Evolutionary conservation across 2,113 vertebrate species (phyloP).

Genomic region (Centropus bengalensis): DNA sequence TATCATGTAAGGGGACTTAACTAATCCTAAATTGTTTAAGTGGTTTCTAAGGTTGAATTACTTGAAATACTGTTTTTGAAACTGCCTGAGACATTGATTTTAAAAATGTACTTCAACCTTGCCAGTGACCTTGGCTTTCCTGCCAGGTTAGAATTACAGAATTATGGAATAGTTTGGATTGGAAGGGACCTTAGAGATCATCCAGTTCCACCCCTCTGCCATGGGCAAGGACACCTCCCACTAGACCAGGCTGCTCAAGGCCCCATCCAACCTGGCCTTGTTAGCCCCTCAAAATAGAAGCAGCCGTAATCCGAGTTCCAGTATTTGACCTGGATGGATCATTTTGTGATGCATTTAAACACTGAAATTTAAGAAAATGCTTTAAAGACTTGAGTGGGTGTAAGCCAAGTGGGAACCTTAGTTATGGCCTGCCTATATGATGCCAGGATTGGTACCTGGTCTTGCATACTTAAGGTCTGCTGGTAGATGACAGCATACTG

Average conservation of each 20-base stretch:
- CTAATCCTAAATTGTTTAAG: background rate
- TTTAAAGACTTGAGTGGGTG: background rate
- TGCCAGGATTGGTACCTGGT: background rate
- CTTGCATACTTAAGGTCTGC: background rate
- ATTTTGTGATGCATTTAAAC: background rate
- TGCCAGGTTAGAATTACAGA: background rate
- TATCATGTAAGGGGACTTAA: background rate
- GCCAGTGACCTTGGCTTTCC: background rate
- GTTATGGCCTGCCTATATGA: background rate
- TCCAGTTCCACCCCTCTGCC: too few species aligned
- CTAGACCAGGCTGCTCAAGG: too few species aligned
- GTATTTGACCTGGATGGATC: background rate
- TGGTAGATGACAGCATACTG: background rate
- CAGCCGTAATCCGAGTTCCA: background rate
- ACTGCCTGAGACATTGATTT: background rate
- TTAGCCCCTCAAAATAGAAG: background rate
- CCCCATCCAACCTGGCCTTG: too few species aligned
- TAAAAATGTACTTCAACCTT: background rate
- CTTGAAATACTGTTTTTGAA: background rate
- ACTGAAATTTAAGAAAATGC: background rate
- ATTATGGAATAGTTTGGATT: too few species aligned
- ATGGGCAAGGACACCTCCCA: too few species aligned
- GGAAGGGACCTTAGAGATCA: too few species aligned
- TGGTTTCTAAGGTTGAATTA: background rate
- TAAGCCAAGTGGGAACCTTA: background rate